A percentile compares a stretch with the other conserved stretches of the same genome.
phyloP scores from a whole-genome alignment of 2,797 vertebrate species.

The Pseudochirops cupreus region DNA sequence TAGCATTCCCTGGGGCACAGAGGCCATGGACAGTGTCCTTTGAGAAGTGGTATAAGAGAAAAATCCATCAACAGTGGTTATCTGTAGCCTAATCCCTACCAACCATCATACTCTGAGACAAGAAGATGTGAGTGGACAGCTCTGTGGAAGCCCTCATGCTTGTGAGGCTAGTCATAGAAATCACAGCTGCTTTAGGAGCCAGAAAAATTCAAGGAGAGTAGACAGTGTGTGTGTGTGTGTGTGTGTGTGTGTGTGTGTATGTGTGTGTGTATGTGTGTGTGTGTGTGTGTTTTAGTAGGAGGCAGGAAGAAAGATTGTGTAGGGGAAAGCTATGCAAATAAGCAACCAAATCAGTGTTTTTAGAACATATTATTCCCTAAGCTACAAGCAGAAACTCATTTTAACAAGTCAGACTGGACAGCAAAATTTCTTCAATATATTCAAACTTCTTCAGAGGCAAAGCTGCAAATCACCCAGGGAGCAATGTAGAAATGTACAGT shows the following conservation, averaged over 20 bases:
- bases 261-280: not conserved
- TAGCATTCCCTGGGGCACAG: not conserved
- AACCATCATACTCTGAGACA: not conserved
- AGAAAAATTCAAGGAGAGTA: not conserved
- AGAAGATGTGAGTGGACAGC: not conserved
- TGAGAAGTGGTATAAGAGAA: not conserved
- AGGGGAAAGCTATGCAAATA: not conserved
- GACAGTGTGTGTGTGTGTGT: not conserved
- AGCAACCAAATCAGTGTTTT: not conserved
- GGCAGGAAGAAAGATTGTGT: not conserved
- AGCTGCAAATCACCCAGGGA: not conserved
- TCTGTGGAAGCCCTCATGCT: not conserved
- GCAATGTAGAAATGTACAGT: not conserved
- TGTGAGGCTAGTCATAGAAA: not conserved
- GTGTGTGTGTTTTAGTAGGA: not conserved
- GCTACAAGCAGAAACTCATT: not conserved
- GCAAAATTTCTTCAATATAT: slow-evolving; percentile 5
- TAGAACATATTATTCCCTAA: not conserved
- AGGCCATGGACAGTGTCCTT: not conserved
- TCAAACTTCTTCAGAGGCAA: not conserved
- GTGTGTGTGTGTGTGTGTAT: not conserved
- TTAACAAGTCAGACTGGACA: slow-evolving; percentile 1
- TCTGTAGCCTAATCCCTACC: not conserved
- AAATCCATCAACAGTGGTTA: not conserved
- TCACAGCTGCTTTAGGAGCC: not conserved